Percentiles rank a stretch among this genome's conserved stretches.
Conservation (phyloP, 1,140 invertebrate genomes). For the Oncopodura yosiiana region DNA sequence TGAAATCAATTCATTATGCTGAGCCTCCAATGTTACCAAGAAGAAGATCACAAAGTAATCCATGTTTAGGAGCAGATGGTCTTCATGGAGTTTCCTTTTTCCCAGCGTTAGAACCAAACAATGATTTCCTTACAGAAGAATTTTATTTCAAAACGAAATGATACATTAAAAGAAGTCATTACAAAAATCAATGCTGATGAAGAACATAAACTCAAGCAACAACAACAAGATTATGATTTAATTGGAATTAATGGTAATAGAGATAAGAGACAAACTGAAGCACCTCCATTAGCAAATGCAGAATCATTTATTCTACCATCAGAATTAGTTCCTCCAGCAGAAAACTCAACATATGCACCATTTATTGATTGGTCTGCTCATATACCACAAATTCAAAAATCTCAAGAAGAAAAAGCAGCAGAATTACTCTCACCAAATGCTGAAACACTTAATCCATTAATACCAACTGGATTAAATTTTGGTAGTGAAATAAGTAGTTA, state of each 20-base stretch:
- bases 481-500: no score
- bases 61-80: constrained; percentile 37
- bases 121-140: constrained; percentile 20
- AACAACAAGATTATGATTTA: neutral
- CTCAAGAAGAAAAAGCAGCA: neutral
- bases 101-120: constrained; percentile 34
- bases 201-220: neutral
- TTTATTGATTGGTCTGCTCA: constrained; percentile 31
- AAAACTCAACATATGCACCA: constrained; percentile 29
- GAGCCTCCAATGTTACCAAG: constrained; percentile 37
- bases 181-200: neutral
- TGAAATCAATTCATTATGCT: constrained; percentile 35
- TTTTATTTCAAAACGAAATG: constrained; percentile 27
- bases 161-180: constrained; percentile 26
- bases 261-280: constrained; percentile 27
- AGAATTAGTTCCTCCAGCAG: constrained; percentile 22
- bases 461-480: no score
- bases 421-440: constrained; percentile 2
- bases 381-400: neutral
- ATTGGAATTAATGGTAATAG: neutral
- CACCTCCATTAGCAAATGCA: neutral
- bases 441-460: no score
- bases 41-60: constrained; percentile 35
- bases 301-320: neutral
- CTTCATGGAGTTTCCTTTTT: constrained; percentile 37